Conservation (phyloP, 2,113 vertebrate genomes). For the Carassius auratus region DNA sequence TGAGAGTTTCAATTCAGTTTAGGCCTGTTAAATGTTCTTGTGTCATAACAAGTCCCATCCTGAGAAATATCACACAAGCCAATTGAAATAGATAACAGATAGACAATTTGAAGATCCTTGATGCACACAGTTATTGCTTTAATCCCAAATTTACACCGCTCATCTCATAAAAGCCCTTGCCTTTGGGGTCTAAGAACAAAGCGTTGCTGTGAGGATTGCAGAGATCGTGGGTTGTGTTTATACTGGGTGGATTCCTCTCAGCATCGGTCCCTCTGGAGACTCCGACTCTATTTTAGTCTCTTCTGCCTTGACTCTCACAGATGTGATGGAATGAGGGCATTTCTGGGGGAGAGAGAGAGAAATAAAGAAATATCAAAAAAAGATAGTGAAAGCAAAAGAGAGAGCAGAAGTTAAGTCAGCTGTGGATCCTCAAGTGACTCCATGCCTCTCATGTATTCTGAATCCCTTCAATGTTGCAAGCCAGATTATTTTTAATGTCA, state of each 20-base stretch:
- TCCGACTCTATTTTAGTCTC: conserved; percentile 56
- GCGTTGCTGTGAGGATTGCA: conserved; percentile 32
- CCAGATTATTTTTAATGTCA: background rate
- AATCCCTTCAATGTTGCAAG: conserved; percentile 67
- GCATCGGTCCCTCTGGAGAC: conserved; percentile 50
- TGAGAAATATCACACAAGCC: background rate
- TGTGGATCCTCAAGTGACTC: conserved; percentile 16
- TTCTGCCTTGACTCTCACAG: conserved; percentile 48
- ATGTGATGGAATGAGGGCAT: conserved; percentile 49
- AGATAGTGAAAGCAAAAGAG: conserved; percentile 30
- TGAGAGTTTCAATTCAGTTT: background rate
- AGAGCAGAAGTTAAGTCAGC: conserved; percentile 59
- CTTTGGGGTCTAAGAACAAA: conserved; percentile 28
- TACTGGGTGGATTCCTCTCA: conserved; percentile 42
- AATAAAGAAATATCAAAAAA: background rate
- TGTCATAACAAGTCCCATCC: conserved; percentile 14
- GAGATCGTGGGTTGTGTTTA: conserved; percentile 47
- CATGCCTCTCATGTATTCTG: conserved; percentile 52
- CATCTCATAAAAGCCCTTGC: conserved; percentile 32
- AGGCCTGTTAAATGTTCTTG: conserved; percentile 4
- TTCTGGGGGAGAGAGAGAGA: conserved; percentile 55
- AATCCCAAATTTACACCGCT: background rate
- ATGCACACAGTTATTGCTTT: conserved; percentile 19
- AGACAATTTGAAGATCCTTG: conserved; percentile 12
- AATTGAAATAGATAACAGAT: background rate